These are phyloP conservation scores for Drosophila subquinaria DNA, from an alignment of 2,888 invertebrate genomes.

Conservation along the genomic window DNA sequence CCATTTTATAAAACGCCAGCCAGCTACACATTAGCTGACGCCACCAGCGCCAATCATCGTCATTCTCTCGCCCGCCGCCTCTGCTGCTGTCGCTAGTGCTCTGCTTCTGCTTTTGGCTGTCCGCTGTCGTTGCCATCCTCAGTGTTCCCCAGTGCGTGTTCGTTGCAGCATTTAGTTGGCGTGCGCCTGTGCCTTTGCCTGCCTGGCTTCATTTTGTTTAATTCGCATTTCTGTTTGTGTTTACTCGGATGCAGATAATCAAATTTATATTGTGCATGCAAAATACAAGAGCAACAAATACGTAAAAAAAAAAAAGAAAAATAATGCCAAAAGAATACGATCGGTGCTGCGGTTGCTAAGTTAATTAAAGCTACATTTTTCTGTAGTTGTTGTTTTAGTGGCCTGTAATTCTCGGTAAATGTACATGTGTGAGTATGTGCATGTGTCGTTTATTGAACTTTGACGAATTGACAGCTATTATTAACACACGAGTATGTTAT, in stretches of 20 bases:
- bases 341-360: conserved; percentile 60
- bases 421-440: conserved; percentile 26
- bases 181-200: conserved; percentile 36
- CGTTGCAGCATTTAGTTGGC: conserved; percentile 54
- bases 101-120: conserved; percentile 35
- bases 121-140: conserved; percentile 36
- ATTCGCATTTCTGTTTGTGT: conserved; percentile 56
- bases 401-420: conserved; percentile 21
- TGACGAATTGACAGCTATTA: conserved; percentile 57
- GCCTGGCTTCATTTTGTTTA: conserved; percentile 44
- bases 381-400: conserved; percentile 29
- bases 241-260: conserved; percentile 71
- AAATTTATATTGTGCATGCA: conserved; percentile 76
- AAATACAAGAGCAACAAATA: conserved; percentile 43
- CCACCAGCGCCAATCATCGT: conserved; percentile 67
- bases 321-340: conserved; percentile 57
- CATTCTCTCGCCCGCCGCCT: conserved; percentile 64
- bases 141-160: conserved; percentile 55
- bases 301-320: conserved; percentile 34
- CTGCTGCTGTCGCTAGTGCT: conserved; percentile 51
- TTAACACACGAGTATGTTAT: conserved; percentile 40
- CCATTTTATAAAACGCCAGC: conserved; percentile 70
- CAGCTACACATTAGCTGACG: conserved; percentile 64
- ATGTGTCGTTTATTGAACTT: conserved; percentile 70
- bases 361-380: conserved; percentile 50